These are phyloP conservation scores for Astyanax mexicanus DNA, from an alignment of 2,797 vertebrate genomes.

Conservation along the genomic window DNA sequence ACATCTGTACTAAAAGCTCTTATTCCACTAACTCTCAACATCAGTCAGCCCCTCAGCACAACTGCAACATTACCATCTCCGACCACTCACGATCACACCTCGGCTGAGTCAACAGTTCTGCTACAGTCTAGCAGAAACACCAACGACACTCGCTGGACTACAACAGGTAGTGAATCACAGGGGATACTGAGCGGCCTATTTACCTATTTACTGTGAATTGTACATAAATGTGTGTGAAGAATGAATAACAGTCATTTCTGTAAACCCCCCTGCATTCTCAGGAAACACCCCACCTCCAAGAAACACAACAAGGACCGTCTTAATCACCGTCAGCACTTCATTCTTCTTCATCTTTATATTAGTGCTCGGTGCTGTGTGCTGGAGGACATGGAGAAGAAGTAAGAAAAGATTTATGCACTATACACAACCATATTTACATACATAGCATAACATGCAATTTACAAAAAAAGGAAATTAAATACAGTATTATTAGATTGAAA, in stretches of 20 bases:
- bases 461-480: too few relatives aligned
- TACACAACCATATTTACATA: too few relatives aligned
- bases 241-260: background rate
- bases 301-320: background rate
- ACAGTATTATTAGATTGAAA: too few relatives aligned
- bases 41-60: background rate
- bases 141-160: background rate
- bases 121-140: background rate
- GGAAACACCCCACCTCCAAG: background rate
- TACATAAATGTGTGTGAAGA: background rate
- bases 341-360: background rate
- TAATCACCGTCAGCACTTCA: background rate
- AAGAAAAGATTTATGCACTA: background rate
- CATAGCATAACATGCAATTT: too few relatives aligned
- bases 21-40: constrained; percentile 18
- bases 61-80: background rate
- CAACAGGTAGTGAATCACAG: background rate
- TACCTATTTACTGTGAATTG: background rate
- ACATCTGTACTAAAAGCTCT: background rate
- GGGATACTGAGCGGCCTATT: background rate
- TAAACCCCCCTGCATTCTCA: background rate
- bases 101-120: background rate
- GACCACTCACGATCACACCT: background rate
- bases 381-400: constrained; percentile 1
- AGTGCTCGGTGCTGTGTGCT: background rate